A percentile compares a stretch with the other conserved stretches of the same genome.
phyloP scores from a whole-genome alignment of 2,888 invertebrate genomes.

The Oscheius sp. region DNA sequence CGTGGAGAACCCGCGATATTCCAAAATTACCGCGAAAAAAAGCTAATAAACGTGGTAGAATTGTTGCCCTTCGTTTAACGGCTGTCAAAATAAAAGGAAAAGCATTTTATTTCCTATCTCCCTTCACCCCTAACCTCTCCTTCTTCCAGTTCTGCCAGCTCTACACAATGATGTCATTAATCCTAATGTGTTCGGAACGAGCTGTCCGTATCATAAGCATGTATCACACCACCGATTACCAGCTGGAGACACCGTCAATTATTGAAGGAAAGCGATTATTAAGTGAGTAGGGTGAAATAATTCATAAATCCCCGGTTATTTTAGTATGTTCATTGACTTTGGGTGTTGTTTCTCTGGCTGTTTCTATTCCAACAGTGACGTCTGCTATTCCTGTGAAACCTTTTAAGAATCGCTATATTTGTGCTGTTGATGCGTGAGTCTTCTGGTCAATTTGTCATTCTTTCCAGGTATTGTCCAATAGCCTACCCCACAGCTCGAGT shows the following conservation, averaged over 20 bases:
- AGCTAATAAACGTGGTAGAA: no score
- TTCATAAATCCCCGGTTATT: not conserved
- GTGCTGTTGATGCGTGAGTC: slow-evolving; percentile 65
- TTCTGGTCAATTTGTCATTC: not conserved
- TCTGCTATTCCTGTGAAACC: slow-evolving; percentile 61
- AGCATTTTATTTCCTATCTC: no score
- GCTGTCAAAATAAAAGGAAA: no score
- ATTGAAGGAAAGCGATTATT: slow-evolving; percentile 36
- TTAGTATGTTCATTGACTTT: slow-evolving; percentile 25
- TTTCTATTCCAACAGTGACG: slow-evolving; percentile 46
- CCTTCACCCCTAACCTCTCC: not conserved
- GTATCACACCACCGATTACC: slow-evolving; percentile 28
- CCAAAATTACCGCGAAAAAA: no score
- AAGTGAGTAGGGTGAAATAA: not conserved
- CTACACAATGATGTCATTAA: slow-evolving; percentile 61
- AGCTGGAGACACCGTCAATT: slow-evolving; percentile 3
- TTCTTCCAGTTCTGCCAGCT: slow-evolving; percentile 63
- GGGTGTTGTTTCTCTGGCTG: slow-evolving; percentile 40
- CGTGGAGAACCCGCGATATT: no score
- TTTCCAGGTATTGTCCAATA: slow-evolving; percentile 64
- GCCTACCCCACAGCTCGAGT: slow-evolving; percentile 63
- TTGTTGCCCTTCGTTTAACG: no score
- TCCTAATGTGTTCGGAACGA: slow-evolving; percentile 66
- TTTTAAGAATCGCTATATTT: slow-evolving; percentile 67
- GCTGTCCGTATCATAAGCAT: slow-evolving; percentile 53